Evolutionary conservation across 2,797 vertebrate genomes (phyloP).

Genomic region (Rhabdomys pumilio): DNA sequence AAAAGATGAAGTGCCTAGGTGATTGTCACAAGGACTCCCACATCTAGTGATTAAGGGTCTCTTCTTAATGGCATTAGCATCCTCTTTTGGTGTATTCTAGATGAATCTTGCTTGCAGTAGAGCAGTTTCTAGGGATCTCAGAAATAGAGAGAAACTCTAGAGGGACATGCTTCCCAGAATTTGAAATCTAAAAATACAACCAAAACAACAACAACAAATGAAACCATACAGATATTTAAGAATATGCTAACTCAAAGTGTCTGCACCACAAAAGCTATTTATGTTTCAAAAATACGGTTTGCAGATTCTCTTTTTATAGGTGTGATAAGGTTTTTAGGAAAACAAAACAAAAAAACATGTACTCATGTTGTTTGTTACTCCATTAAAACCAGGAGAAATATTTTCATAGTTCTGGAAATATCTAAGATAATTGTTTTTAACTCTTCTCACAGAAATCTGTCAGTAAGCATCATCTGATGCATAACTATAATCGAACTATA

Average conservation of each 20-base stretch:
- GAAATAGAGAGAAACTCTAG: neutral
- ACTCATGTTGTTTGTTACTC: constrained; percentile 22
- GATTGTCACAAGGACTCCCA: neutral
- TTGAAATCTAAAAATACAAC: neutral
- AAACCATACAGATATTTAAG: neutral
- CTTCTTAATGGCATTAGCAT: neutral
- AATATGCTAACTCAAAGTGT: constrained; percentile 48
- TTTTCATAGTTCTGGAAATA: constrained; percentile 44
- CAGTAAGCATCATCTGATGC: constrained; percentile 63
- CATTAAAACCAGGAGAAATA: constrained; percentile 61
- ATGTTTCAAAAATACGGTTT: constrained; percentile 55
- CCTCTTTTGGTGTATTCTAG: neutral
- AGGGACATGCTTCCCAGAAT: neutral
- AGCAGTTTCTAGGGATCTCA: neutral
- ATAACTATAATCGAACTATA: constrained; percentile 11
- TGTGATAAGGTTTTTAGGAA: neutral
- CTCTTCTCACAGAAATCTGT: constrained; percentile 61
- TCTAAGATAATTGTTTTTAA: constrained; percentile 70
- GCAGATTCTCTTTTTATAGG: constrained; percentile 49
- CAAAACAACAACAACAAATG: neutral
- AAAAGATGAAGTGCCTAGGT: neutral
- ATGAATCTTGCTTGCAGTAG: neutral
- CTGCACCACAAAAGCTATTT: constrained; percentile 69
- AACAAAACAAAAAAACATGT: neutral
- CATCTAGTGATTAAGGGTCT: neutral